These are phyloP conservation scores for Etheostoma perlongum DNA, from an alignment of 2,797 vertebrate genomes.

Conservation along the genomic window DNA sequence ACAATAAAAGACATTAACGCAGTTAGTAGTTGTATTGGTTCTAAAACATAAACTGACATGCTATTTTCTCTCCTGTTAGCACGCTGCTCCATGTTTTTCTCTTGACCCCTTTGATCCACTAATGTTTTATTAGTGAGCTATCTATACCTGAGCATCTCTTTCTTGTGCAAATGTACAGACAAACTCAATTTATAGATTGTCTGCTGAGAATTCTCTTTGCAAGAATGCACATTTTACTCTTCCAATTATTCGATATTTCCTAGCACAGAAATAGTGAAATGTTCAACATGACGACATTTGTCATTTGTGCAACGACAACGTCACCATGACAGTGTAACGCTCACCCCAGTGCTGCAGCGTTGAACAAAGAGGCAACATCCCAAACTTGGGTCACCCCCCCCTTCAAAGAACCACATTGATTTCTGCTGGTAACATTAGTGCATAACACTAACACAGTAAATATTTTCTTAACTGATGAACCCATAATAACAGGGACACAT, in stretches of 20 bases:
- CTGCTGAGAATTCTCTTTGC: background rate
- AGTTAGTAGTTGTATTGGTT: too few species aligned
- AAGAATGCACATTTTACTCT: constrained; percentile 13
- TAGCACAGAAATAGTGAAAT: background rate
- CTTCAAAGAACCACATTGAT: too few species aligned
- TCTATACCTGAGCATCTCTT: constrained; percentile 11
- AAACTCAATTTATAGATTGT: background rate
- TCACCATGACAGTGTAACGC: constrained; percentile 25
- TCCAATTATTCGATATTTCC: background rate
- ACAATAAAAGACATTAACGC: too few species aligned
- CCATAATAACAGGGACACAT: too few species aligned
- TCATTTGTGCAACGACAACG: constrained; percentile 6
- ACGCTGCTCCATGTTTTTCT: constrained; percentile 18
- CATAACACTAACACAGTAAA: too few species aligned
- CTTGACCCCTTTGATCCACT: constrained; percentile 31
- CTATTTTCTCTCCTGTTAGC: background rate
- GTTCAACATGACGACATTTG: background rate
- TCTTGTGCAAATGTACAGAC: background rate
- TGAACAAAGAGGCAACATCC: too few species aligned
- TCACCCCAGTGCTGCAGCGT: too few species aligned
- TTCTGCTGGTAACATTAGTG: too few species aligned
- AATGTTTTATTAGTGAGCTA: background rate
- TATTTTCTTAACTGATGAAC: too few species aligned
- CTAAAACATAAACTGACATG: too few species aligned
- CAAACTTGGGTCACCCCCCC: too few species aligned